These are phyloP conservation scores for Sinocyclocheilus rhinocerous DNA, from an alignment of 2,113 vertebrate genomes.

Conservation along the genomic window DNA sequence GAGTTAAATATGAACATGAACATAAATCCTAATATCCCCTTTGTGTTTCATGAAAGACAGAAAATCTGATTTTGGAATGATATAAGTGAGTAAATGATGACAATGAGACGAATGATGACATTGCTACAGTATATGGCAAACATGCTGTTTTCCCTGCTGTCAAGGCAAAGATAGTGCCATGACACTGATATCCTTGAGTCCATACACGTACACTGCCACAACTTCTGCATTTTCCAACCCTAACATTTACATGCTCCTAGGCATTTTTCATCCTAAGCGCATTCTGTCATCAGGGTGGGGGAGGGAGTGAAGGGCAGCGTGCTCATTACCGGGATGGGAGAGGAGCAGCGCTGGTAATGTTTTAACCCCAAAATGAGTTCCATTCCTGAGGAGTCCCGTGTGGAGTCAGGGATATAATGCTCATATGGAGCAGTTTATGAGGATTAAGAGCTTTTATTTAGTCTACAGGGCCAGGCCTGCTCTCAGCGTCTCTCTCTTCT, in stretches of 20 bases:
- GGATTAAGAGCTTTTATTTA: conserved; percentile 79
- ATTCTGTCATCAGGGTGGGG: conserved; percentile 69
- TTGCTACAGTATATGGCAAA: background rate
- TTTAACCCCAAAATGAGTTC: conserved; percentile 74
- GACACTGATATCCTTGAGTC: conserved; percentile 50
- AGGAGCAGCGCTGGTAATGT: conserved; percentile 70
- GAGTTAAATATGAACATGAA: no score
- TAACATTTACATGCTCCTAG: conserved; percentile 72
- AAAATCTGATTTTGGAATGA: background rate
- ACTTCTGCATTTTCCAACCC: conserved; percentile 58
- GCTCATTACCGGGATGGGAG: conserved; percentile 65
- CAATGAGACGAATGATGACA: background rate
- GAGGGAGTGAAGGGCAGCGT: conserved; percentile 34
- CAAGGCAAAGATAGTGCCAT: background rate
- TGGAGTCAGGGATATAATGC: conserved; percentile 66
- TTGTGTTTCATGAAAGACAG: background rate
- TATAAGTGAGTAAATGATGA: background rate
- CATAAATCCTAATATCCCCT: background rate
- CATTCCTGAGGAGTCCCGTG: conserved; percentile 63
- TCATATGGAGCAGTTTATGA: conserved; percentile 78
- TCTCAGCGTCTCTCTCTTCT: conserved; percentile 44
- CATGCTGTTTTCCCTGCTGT: background rate
- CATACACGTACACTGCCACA: conserved; percentile 31
- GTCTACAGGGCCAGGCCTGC: conserved; percentile 64
- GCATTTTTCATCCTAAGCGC: conserved; percentile 73